Evolutionary conservation across 2,888 invertebrate genomes (phyloP).

Genomic region (Drosophila koepferae): DNA sequence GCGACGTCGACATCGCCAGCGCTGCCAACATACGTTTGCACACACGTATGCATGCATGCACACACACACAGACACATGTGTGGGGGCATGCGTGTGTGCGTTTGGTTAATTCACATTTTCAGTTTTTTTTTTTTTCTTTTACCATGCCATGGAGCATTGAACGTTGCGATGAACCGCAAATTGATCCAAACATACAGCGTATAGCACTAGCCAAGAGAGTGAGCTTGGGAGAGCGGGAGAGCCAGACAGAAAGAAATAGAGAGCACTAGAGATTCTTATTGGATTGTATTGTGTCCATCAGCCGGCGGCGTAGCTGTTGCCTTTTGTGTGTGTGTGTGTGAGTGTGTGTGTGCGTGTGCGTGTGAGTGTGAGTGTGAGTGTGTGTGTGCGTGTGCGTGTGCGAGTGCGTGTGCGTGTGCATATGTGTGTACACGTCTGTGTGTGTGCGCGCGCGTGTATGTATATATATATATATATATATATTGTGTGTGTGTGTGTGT

Average conservation of each 20-base stretch:
- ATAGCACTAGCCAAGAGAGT: constrained; percentile 17
- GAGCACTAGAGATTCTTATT: constrained; percentile 49
- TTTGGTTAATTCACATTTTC: constrained; percentile 41
- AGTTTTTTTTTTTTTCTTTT: constrained; percentile 18
- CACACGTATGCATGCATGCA: neutral
- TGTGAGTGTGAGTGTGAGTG: neutral
- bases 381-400: neutral
- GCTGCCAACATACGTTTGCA: constrained; percentile 19
- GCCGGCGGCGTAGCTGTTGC: neutral
- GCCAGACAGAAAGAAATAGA: constrained; percentile 2
- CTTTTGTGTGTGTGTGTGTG: neutral
- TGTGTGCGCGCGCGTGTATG: neutral
- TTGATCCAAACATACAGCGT: constrained; percentile 55
- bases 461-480: too few relatives aligned
- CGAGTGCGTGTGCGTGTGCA: neutral
- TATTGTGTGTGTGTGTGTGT: too few relatives aligned
- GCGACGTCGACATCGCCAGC: constrained; percentile 37
- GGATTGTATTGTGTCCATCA: neutral
- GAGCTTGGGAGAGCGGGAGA: constrained; percentile 8
- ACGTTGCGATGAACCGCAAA: constrained; percentile 63
- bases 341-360: too few relatives aligned
- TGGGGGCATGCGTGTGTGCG: constrained; percentile 23
- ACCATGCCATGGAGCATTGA: constrained; percentile 67
- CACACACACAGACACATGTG: neutral
- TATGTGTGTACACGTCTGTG: neutral